Conservation (phyloP, 2,888 invertebrate genomes). For the Ligdia adustata region DNA sequence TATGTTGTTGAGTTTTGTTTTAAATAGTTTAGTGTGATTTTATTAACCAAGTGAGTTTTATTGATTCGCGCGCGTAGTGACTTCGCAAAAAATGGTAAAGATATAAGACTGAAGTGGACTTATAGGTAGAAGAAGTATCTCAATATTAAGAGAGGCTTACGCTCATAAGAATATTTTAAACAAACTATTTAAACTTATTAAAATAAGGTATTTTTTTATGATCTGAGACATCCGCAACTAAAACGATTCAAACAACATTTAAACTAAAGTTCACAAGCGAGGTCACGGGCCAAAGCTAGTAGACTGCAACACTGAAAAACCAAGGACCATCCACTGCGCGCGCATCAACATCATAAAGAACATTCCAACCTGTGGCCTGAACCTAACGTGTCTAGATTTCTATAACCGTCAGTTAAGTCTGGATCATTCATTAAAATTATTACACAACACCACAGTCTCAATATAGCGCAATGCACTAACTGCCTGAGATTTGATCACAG, state of each 20-base stretch:
- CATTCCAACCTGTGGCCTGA: slow-evolving; percentile 16
- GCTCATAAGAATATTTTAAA: too few species aligned
- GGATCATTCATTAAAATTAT: not conserved
- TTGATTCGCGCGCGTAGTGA: too few species aligned
- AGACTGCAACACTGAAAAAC: slow-evolving; percentile 7
- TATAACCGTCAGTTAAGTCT: slow-evolving; percentile 1
- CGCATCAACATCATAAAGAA: slow-evolving; percentile 14
- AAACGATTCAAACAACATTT: too few species aligned
- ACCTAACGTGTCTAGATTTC: slow-evolving; percentile 11
- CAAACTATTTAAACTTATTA: too few species aligned
- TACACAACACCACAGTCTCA: not conserved
- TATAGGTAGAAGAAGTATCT: too few species aligned
- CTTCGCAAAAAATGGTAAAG: too few species aligned
- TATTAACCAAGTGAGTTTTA: too few species aligned
- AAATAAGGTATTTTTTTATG: too few species aligned
- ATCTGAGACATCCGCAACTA: too few species aligned
- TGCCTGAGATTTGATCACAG: too few species aligned
- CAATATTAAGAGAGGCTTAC: too few species aligned
- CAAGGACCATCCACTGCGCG: slow-evolving; percentile 11
- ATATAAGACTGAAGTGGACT: too few species aligned
- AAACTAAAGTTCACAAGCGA: not conserved
- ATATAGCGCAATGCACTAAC: not conserved
- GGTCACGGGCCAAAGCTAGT: slow-evolving; percentile 7
- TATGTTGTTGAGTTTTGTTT: not conserved
- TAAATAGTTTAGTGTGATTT: not conserved